Base-by-base conservation (phyloP, 2,888 invertebrate genomes). In the Eristalis arbustorum region DNA sequence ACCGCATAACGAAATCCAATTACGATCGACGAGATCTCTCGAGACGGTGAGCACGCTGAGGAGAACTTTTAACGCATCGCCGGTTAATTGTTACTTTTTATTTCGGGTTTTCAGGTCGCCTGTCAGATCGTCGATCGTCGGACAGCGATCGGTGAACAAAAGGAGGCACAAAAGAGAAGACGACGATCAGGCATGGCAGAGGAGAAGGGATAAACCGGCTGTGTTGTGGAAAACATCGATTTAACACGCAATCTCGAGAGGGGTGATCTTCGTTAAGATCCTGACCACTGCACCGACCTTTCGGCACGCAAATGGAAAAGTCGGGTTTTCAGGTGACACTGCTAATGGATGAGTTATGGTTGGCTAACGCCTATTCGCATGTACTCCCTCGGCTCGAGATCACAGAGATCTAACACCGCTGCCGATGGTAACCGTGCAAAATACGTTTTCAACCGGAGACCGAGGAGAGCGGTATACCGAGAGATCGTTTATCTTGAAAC, bases 261-360 rank as follows among this genome's bases (percentile, higher is more conserved):
- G 72, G 62, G 68, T 25, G 57, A 22, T 23, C 22, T 18, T 31
- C 31, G 31, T 1, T 10, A 8, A 31, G 31, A 31, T 10, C 31
- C 6, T 31, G 8, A 31, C 31, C 31, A 1, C 25, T 25, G 31
- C 4, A n/a, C n/a, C n/a, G n/a, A n/a, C n/a, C n/a, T n/a, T n/a
- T n/a, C n/a, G n/a, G 1, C 8, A 14, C 31, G 28, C 40, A 76
- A 68, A 61, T 84, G 79, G 79, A 79, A 71, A 84, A 72, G 80
- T 80, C 68, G 59, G 42, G 72, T 76, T 71, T 83, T 61, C 40
- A 78, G 85, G 82, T 85, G 85, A 85, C 85, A 85, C 71, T 85
- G 56, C 82, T 78, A 85, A 82, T 85, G 85, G 77, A 85, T 85
- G 85, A 85, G 77, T 85, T 85, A 85, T 85, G 69, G 82, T 82